These are phyloP conservation scores for Stenurella melanura DNA, from an alignment of 2,888 invertebrate species.

Conservation along the genomic window DNA sequence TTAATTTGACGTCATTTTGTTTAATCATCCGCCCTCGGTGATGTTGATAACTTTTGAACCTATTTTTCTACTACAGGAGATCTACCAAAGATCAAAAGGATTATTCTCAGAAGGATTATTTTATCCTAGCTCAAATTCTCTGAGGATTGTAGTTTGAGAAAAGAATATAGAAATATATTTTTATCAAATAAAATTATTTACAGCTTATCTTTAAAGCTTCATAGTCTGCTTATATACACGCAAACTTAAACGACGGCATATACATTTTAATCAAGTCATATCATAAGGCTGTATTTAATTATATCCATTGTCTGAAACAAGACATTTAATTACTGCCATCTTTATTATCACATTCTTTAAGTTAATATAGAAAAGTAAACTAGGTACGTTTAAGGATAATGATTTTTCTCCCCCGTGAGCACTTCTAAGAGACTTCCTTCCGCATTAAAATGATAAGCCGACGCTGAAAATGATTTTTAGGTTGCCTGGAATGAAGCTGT, in stretches of 20 bases:
- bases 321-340: conserved; percentile 20
- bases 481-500: conserved; percentile 8
- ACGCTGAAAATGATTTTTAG: not conserved
- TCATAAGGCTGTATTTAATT: conserved; percentile 2
- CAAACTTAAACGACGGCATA: not conserved
- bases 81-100: no score
- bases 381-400: conserved; percentile 30
- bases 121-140: no score
- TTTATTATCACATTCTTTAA: conserved; percentile 11
- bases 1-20: no score
- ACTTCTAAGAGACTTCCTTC: conserved; percentile 27
- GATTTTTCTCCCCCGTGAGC: conserved; percentile 17
- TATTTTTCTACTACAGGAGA: no score
- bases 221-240: not conserved
- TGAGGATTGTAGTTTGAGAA: no score
- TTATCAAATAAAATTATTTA: no score
- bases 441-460: conserved; percentile 31
- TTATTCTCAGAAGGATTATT: no score
- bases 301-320: conserved; percentile 16
- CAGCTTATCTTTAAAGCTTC: no score
- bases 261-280: conserved; percentile 16
- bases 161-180: no score
- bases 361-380: conserved; percentile 22
- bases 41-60: no score
- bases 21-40: no score